Conservation (phyloP, 2,113 vertebrate genomes). For the Colinus virginianus region DNA sequence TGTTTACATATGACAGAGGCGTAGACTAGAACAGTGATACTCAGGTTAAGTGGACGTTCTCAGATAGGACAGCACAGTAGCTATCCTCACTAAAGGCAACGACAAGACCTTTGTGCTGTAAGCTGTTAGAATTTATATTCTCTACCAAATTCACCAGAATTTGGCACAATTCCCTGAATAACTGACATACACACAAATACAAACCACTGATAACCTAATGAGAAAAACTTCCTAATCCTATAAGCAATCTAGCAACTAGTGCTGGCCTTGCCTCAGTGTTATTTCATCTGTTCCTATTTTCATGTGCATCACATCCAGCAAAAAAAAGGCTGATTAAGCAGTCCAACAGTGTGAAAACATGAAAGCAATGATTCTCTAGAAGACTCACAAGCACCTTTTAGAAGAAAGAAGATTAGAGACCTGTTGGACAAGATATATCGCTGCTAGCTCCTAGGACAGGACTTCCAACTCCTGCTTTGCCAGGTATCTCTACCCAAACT, state of each 20-base stretch:
- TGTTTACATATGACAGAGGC: not conserved
- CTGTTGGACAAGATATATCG: not conserved
- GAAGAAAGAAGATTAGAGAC: not conserved
- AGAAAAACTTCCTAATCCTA: conserved; percentile 25
- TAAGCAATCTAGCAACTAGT: not conserved
- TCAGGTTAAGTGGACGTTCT: not conserved
- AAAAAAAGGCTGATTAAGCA: not conserved
- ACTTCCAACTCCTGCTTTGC: not conserved
- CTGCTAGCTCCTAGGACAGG: not conserved
- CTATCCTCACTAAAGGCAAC: not conserved
- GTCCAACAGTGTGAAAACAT: not conserved
- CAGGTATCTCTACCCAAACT: not conserved
- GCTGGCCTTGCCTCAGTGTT: not conserved
- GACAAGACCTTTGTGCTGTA: not conserved
- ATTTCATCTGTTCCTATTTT: not conserved
- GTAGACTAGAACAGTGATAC: rapidly evolving
- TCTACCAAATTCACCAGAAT: not conserved
- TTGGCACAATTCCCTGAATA: not conserved
- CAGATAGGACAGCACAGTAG: not conserved
- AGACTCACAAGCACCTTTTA: not conserved
- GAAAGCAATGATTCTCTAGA: not conserved
- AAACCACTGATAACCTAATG: not conserved
- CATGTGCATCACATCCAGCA: not conserved
- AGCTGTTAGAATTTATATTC: not conserved
- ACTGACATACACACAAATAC: not conserved